Evolutionary conservation across 2,797 vertebrate species (phyloP).

Genomic region (Epinephelus coioides): DNA sequence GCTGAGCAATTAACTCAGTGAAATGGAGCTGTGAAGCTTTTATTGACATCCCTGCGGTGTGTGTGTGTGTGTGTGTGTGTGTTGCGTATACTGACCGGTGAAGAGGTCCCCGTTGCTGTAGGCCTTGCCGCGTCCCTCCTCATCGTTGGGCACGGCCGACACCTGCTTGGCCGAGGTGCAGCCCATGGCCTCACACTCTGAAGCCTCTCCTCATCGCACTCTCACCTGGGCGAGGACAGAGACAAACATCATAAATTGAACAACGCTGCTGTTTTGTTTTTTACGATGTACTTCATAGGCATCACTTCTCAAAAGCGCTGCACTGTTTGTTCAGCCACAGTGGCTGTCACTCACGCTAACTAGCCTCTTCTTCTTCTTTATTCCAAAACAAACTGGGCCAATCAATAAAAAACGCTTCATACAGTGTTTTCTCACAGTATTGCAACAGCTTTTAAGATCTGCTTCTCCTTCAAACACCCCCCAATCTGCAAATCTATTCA

Average conservation of each 20-base stretch:
- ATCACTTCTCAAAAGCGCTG: neutral
- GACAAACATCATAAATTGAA: conserved; percentile 4
- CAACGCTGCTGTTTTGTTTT: neutral
- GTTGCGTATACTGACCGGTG: conserved; percentile 88
- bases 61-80: conserved; percentile 31
- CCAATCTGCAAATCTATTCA: neutral
- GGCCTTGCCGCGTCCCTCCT: conserved; percentile 97
- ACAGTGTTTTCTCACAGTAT: conserved; percentile 9
- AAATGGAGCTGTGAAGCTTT: conserved; percentile 55
- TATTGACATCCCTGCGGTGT: conserved; percentile 47
- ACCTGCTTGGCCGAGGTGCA: conserved; percentile 99
- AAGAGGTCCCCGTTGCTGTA: conserved; percentile 99
- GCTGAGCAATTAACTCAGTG: conserved; percentile 46
- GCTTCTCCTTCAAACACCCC: neutral
- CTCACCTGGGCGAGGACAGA: conserved; percentile 74
- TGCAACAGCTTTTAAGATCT: neutral
- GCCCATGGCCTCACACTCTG: conserved; percentile 96
- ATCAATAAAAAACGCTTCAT: neutral
- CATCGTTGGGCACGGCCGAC: conserved; percentile 98
- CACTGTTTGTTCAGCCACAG: conserved; percentile 3
- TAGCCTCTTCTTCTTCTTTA: conserved; percentile 14
- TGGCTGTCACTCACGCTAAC: neutral
- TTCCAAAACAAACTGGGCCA: conserved; percentile 13
- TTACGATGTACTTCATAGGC: neutral
- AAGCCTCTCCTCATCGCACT: conserved; percentile 84